A percentile compares a stretch with the other conserved stretches of the same genome.
Conservation (phyloP, 2,797 vertebrate species). For the Poecilia picta region DNA sequence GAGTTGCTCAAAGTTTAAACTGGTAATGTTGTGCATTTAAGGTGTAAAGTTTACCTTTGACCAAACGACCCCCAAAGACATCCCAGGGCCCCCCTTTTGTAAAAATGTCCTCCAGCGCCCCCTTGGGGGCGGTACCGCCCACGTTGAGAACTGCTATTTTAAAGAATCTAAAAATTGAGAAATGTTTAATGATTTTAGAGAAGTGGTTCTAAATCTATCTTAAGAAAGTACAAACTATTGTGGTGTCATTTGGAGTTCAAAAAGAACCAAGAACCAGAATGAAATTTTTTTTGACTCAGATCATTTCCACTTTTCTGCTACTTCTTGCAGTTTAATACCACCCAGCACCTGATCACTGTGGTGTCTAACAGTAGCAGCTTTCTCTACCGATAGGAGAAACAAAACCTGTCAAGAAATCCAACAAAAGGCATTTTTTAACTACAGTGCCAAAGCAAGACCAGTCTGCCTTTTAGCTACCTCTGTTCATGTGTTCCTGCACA, state of each 20-base stretch:
- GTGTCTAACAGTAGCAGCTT: neutral
- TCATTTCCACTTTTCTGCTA: neutral
- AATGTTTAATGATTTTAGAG: neutral
- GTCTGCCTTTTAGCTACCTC: neutral
- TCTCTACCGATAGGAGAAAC: neutral
- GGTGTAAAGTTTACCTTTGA: no score
- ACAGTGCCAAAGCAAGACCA: neutral
- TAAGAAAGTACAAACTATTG: neutral
- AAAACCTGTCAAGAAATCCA: neutral
- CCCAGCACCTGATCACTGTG: neutral
- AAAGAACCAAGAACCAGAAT: neutral
- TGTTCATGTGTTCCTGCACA: neutral
- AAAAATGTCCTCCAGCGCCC: no score
- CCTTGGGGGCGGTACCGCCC: no score
- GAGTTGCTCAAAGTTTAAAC: no score
- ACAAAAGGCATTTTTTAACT: neutral
- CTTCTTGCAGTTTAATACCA: neutral
- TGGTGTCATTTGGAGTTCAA: no score
- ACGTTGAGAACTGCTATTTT: no score
- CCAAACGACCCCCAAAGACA: no score
- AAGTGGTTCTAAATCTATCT: neutral
- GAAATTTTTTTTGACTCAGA: neutral
- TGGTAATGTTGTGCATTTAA: no score
- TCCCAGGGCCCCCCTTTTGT: no score
- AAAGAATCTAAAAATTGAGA: neutral